Conservation (phyloP, 2,113 vertebrate genomes). For the Calidris pygmaea region DNA sequence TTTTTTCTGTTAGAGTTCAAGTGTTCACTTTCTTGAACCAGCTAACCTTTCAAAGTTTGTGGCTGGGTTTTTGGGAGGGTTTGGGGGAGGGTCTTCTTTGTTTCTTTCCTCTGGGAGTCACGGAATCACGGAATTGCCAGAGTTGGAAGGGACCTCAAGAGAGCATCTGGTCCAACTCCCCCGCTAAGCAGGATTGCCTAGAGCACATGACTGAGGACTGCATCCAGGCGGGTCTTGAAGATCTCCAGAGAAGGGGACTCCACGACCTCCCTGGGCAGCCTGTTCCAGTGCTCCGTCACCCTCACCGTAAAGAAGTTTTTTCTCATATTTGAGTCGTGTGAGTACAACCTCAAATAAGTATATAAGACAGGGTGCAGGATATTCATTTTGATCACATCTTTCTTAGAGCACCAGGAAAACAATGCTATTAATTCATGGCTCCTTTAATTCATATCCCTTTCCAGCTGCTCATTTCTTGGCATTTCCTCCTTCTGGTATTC, state of each 20-base stretch:
- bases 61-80: background rate
- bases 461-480: background rate
- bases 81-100: background rate
- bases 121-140: too few species aligned
- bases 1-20: background rate
- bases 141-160: too few species aligned
- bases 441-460: background rate
- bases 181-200: too few species aligned
- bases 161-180: too few species aligned
- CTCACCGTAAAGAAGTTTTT: too few species aligned
- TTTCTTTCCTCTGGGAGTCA: background rate
- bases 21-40: background rate
- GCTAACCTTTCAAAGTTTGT: background rate
- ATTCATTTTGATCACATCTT: background rate
- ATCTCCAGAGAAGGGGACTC: too few species aligned
- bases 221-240: too few species aligned
- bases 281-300: too few species aligned
- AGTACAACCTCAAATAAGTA: background rate
- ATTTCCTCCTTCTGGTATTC: background rate
- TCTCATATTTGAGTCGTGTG: background rate
- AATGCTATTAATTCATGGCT: background rate
- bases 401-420: background rate
- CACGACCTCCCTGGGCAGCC: too few species aligned
- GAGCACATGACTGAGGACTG: too few species aligned
- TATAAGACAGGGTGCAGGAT: background rate